Evolutionary conservation across 2,797 vertebrate species (phyloP).

Genomic region (Avahi laniger): DNA sequence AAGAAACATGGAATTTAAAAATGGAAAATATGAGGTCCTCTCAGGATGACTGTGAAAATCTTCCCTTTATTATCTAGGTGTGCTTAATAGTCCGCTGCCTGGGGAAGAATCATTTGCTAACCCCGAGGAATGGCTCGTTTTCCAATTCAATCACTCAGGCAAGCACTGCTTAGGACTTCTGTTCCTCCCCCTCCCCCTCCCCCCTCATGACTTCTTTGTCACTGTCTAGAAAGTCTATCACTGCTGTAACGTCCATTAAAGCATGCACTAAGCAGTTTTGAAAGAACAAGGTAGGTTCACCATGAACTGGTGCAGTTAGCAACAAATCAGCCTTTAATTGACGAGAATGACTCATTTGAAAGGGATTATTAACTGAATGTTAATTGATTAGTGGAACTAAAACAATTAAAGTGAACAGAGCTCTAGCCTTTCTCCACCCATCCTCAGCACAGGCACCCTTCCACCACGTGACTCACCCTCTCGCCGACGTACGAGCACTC

Average conservation of each 20-base stretch:
- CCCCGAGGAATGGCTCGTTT: conserved; percentile 81
- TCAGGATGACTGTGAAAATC: conserved; percentile 82
- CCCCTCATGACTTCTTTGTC: conserved; percentile 75
- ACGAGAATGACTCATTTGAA: conserved; percentile 69
- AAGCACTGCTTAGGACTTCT: conserved; percentile 66
- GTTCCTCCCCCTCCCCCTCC: conserved; percentile 68
- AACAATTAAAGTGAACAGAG: conserved; percentile 30
- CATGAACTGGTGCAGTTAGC: conserved; percentile 35
- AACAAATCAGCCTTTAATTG: conserved; percentile 80
- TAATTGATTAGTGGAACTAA: conserved; percentile 72
- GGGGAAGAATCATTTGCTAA: conserved; percentile 84
- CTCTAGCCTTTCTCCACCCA: neutral
- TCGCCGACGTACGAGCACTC: rapidly evolving
- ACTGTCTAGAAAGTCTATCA: conserved; percentile 77
- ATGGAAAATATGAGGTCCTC: conserved; percentile 81
- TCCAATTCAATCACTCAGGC: conserved; percentile 79
- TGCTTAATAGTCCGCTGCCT: conserved; percentile 83
- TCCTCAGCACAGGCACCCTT: neutral
- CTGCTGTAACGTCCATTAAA: conserved; percentile 71
- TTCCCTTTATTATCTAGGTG: conserved; percentile 85
- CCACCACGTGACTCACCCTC: rapidly evolving
- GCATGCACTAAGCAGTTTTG: conserved; percentile 73
- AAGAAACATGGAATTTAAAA: conserved; percentile 85
- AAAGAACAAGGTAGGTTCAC: conserved; percentile 77
- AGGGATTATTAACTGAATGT: conserved; percentile 73